These are phyloP conservation scores for Prolemur simus DNA, from an alignment of 2,113 vertebrate species.

Conservation along the genomic window DNA sequence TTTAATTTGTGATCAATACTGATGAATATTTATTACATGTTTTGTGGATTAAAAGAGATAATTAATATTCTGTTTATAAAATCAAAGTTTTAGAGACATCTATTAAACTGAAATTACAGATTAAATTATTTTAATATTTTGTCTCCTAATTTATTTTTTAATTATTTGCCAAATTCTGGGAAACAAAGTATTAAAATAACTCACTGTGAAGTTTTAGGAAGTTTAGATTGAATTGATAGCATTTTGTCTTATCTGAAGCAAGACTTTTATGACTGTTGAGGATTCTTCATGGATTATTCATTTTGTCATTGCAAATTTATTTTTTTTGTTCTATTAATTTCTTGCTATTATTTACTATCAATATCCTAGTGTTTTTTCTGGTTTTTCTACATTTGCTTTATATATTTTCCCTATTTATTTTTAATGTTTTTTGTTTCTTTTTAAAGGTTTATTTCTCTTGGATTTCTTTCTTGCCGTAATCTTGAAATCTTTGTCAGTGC, in stretches of 20 bases:
- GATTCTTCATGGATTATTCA: neutral
- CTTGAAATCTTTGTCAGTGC: neutral
- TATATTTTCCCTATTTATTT: neutral
- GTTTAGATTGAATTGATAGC: neutral
- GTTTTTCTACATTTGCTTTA: neutral
- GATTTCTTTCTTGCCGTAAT: neutral
- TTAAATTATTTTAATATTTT: neutral
- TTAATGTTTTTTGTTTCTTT: neutral
- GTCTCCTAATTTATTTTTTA: neutral
- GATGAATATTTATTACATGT: neutral
- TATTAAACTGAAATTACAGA: neutral
- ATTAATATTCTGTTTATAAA: neutral
- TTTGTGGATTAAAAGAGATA: neutral
- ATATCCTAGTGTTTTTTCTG: neutral
- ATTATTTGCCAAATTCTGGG: neutral
- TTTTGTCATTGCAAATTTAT: neutral
- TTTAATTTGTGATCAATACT: neutral
- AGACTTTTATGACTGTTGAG: neutral
- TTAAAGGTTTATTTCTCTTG: neutral
- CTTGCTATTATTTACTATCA: neutral
- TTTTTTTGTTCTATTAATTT: neutral
- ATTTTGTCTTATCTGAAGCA: neutral
- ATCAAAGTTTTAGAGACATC: neutral
- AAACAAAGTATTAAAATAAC: neutral
- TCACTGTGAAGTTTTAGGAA: neutral